Conservation (phyloP, 2,113 vertebrate species). For the Pagrus major region DNA sequence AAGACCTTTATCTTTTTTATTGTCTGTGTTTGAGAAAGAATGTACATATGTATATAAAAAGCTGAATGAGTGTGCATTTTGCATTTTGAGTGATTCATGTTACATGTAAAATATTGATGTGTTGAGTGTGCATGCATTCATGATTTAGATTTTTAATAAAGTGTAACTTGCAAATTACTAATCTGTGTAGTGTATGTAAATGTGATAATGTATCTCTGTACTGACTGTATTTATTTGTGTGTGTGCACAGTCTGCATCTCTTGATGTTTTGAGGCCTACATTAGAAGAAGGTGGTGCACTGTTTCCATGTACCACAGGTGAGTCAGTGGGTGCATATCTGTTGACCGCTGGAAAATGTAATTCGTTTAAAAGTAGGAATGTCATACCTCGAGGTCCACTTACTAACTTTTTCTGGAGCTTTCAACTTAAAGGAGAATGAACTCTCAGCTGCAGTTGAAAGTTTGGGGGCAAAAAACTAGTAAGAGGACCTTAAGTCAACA, state of each 20-base stretch:
- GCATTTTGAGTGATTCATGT: not conserved
- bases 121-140: not conserved
- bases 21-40: constrained; percentile 2
- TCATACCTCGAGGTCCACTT: not conserved
- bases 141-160: not conserved
- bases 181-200: not conserved
- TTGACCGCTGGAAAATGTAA: not conserved
- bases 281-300: constrained; percentile 36
- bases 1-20: constrained; percentile 69
- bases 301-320: constrained; percentile 64
- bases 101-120: not conserved
- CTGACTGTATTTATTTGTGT: constrained; percentile 11
- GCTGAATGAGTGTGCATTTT: not conserved
- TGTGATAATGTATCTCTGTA: not conserved
- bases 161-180: not conserved
- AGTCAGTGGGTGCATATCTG: constrained; percentile 34
- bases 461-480: not conserved
- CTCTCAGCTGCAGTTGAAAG: not conserved
- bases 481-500: not conserved
- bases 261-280: constrained; percentile 72
- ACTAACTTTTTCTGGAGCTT: not conserved
- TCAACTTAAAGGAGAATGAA: not conserved
- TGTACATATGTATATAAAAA: not conserved
- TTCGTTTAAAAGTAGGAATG: not conserved
- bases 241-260: constrained; percentile 76